Evolutionary conservation across 2,797 vertebrate species (phyloP), one percentile per base, ranked within the genome.

Genomic region (Hippoglossus hippoglossus): DNA sequence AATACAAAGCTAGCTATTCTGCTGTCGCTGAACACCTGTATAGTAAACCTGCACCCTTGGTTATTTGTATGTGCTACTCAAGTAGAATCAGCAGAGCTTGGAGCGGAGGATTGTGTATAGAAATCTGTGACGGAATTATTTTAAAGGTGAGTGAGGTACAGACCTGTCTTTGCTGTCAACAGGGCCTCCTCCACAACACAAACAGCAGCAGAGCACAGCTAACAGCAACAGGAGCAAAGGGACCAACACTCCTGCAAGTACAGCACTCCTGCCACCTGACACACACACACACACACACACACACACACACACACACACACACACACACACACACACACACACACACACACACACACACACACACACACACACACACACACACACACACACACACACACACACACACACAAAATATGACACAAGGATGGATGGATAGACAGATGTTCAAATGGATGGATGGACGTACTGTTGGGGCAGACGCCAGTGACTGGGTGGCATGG

Each of bases 141-240:
- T 60, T 9, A 46, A 64, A 31, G 3, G 46, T 7, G 2, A 36
- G 1, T 5, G 11, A 65, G 64, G 19, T 16, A 34, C 73, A 71
- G 84, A 98, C 97, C 96, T 95, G 92, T 97, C 95, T 85, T 96
- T 96, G 55, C 81, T 79, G 21, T 95, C 94, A 7, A 79, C 56
- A 0, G 91, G 88, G 7, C 86, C 63, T 77, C 92, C 94, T 63
- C 94, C 94, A 71, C 95, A 96, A 79, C 93, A 95, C 87, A 95
- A 94, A 83, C 95, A 97, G 72, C 96, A 98, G 89, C 94, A 95
- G 74, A 89, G 5, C 0, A 97, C 19, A 5, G 94, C 92, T 18
- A 98, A 78, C 15, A 98, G 82, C 62, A 98, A n/a, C 79, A 98
- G 75, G 21, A 97, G 79, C 58, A 98, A 69, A 39, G 96, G 95